Conservation (phyloP, 2,888 invertebrate species). For the Dasypogon diadema region DNA sequence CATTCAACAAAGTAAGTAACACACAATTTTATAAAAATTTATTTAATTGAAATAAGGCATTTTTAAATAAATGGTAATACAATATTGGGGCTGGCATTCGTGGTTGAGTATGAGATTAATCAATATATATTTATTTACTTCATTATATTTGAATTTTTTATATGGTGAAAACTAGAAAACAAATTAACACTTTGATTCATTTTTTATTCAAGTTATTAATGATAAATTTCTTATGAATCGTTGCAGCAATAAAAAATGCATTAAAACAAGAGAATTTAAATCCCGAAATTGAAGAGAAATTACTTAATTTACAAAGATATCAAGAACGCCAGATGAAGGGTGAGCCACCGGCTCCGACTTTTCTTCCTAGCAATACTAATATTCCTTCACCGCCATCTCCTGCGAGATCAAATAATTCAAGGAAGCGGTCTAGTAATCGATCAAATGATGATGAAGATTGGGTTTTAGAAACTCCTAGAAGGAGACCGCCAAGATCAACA, state of each 20-base stretch:
- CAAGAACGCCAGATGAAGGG: slow-evolving; percentile 82
- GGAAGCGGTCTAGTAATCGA: slow-evolving; percentile 51
- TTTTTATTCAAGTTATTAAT: too few relatives aligned
- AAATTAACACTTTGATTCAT: too few relatives aligned
- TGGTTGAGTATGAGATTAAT: too few relatives aligned
- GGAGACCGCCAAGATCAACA: slow-evolving; percentile 43
- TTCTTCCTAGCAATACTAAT: slow-evolving; percentile 3
- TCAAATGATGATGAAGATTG: slow-evolving; percentile 60
- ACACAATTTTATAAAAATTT: slow-evolving; percentile 12
- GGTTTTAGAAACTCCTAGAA: slow-evolving; percentile 68
- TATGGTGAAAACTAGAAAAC: too few relatives aligned
- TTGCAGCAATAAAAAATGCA: slow-evolving; percentile 90
- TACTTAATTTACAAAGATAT: slow-evolving; percentile 87
- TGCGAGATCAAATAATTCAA: slow-evolving; percentile 34
- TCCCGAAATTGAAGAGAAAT: slow-evolving; percentile 92
- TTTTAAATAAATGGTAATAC: too few relatives aligned
- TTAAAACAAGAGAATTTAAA: slow-evolving; percentile 90
- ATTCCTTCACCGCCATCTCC: slow-evolving; percentile 52
- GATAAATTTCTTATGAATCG: too few relatives aligned
- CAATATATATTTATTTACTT: too few relatives aligned
- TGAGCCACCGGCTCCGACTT: neutral
- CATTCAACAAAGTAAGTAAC: slow-evolving; percentile 91
- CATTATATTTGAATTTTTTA: too few relatives aligned
- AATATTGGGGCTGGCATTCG: too few relatives aligned
- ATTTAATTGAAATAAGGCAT: slow-evolving; percentile 1